Percentiles rank a stretch among this genome's conserved stretches.
These are phyloP conservation scores for Phyllopteryx taeniolatus DNA, from an alignment of 2,113 vertebrate genomes.

Conservation along the genomic window DNA sequence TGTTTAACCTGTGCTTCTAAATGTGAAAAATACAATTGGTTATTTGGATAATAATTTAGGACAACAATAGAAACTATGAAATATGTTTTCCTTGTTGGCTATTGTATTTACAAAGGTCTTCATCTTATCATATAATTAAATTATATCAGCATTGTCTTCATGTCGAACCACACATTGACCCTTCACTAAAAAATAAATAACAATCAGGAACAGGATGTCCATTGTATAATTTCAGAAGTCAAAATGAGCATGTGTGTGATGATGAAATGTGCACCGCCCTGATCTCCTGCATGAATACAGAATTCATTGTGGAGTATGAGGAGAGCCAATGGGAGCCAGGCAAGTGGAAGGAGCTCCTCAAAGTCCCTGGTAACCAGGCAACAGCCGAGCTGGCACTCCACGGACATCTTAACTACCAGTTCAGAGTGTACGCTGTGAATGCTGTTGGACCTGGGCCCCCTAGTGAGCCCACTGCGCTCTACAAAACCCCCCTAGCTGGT, in stretches of 20 bases:
- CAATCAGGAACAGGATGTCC: neutral
- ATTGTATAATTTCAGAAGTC: neutral
- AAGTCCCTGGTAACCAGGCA: constrained; percentile 73
- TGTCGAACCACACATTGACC: neutral
- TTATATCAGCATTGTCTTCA: neutral
- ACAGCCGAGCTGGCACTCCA: constrained; percentile 73
- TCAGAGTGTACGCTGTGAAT: constrained; percentile 85
- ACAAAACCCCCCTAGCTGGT: constrained; percentile 86
- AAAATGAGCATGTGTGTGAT: neutral
- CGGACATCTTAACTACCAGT: constrained; percentile 84
- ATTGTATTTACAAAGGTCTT: neutral
- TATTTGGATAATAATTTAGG: neutral
- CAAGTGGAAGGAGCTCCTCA: constrained; percentile 80
- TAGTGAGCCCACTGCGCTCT: constrained; percentile 77
- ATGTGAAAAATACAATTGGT: neutral
- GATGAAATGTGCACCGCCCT: constrained; percentile 6
- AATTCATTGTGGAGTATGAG: constrained; percentile 88
- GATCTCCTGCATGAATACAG: constrained; percentile 63
- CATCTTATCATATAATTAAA: neutral
- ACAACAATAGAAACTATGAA: neutral
- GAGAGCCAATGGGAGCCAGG: constrained; percentile 80
- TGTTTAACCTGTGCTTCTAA: neutral
- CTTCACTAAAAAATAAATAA: neutral
- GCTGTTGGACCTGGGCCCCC: constrained; percentile 82
- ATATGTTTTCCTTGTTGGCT: neutral